A percentile compares a stretch with the other conserved stretches of the same genome.
Conservation (phyloP, 2,113 vertebrate genomes). For the Platysternon megacephalum region DNA sequence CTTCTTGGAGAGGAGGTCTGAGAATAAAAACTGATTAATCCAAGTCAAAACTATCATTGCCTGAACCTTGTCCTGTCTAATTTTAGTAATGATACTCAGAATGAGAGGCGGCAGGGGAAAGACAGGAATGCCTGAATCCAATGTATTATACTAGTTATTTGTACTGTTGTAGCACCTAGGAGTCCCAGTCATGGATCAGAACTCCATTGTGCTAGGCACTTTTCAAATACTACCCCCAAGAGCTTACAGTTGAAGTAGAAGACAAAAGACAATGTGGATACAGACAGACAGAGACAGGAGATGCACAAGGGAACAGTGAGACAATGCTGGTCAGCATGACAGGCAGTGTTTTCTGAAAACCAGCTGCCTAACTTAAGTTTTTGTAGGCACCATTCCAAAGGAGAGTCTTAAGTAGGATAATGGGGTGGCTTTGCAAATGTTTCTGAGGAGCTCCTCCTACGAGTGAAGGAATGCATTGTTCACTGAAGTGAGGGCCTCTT, state of each 20-base stretch:
- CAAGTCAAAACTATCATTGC: neutral
- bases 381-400: neutral
- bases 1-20: neutral
- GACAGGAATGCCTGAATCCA: too few relatives aligned
- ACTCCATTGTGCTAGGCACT: neutral
- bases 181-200: neutral
- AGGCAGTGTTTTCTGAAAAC: neutral
- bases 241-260: neutral
- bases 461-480: neutral
- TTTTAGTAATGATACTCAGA: neutral
- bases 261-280: neutral
- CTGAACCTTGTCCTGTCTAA: neutral
- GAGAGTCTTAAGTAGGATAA: neutral
- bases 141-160: too few relatives aligned
- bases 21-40: neutral
- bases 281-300: neutral
- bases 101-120: neutral
- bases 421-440: neutral
- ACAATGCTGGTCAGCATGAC: neutral
- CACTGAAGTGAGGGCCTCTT: neutral
- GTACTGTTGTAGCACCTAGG: too few relatives aligned
- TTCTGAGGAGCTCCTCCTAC: neutral
- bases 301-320: neutral
- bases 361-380: neutral
- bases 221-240: neutral